Conservation (phyloP, 2,113 vertebrate species). For the Arvicanthis niloticus region DNA sequence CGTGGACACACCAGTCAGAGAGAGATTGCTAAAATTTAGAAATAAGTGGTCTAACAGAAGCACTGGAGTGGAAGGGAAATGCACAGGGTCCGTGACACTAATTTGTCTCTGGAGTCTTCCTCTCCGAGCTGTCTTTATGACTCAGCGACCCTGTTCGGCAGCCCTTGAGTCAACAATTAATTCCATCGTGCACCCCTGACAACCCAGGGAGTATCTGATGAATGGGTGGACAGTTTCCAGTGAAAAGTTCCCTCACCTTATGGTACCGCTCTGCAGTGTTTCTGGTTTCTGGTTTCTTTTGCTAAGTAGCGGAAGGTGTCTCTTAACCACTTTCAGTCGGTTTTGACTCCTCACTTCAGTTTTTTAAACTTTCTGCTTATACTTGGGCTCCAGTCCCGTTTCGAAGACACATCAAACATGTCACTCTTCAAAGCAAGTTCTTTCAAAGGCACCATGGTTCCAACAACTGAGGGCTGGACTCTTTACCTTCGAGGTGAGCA, state of each 20-base stretch:
- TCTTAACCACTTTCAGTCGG: not conserved
- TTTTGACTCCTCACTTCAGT: not conserved
- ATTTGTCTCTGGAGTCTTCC: slow-evolving; percentile 32
- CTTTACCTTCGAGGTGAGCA: not conserved
- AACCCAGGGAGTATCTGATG: not conserved
- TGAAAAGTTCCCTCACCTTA: not conserved
- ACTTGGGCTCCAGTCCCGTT: not conserved
- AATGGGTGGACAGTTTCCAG: not conserved
- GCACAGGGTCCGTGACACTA: not conserved
- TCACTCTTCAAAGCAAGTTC: not conserved
- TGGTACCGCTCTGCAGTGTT: not conserved
- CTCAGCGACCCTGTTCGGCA: not conserved
- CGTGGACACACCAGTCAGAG: slow-evolving; percentile 43
- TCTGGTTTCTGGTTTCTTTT: slow-evolving; percentile 42
- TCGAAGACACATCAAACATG: not conserved
- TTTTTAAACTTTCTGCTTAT: not conserved
- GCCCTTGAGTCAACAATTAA: slow-evolving; percentile 55
- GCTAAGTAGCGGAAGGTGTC: not conserved
- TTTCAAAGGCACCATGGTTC: not conserved
- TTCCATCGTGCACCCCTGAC: not conserved
- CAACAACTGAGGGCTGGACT: not conserved
- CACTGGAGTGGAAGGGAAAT: not conserved
- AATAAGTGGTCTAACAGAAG: slow-evolving; percentile 52
- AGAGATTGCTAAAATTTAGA: slow-evolving; percentile 52
- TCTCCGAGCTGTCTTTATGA: slow-evolving; percentile 5